Evolutionary conservation across 2,888 invertebrate species (phyloP), one percentile per base, ranked within the genome.

Genomic region (Phasia obesa): DNA sequence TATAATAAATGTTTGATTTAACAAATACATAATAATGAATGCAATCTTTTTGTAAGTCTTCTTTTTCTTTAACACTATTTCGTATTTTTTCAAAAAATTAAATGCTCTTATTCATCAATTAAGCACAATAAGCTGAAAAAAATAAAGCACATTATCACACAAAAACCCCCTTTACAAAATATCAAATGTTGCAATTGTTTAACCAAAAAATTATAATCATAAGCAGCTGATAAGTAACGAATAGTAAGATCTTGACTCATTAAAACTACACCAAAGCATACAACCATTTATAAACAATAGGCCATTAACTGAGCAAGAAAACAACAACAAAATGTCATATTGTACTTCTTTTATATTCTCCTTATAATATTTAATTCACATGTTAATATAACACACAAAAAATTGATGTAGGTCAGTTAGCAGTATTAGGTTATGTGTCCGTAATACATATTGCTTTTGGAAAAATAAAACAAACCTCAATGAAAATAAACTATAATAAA

Each of bases 361-460:
- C 1, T 44, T 17, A 55, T 27, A 23, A 51, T 13, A 65, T 57
- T 64, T 49, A 49, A 59, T 23, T 51, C 21, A 70, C 51, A 57
- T 51, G 17, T 17, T 55, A 27, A 60, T 27, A 62, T 7, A 55
- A 31, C 9, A 35, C 35, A 62, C 55, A 55, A 70, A 38, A 55
- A 25, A 79, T 60, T 83, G 79, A 83, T 83, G 79, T 83, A 75
- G 82, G 82, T 83, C 82, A 83, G 79, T 83, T 65, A 78, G 57
- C 70, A 62, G 77, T 42, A 51, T 77, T 60, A 42, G n/a, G 23
- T 62, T 42, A 42, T 49, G 35, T 11, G 7, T 62, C 19, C 11
- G 13, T 31, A 15, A 7, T 35, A 15, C 21, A 7, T 35, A 15
- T 27, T 53, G 49, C 21, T 62, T 23, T 38, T 47, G 13, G 6